Evolutionary conservation across 2,113 vertebrate genomes (phyloP), one percentile per base, ranked within the genome.

Genomic region (Pampusana beccarii): DNA sequence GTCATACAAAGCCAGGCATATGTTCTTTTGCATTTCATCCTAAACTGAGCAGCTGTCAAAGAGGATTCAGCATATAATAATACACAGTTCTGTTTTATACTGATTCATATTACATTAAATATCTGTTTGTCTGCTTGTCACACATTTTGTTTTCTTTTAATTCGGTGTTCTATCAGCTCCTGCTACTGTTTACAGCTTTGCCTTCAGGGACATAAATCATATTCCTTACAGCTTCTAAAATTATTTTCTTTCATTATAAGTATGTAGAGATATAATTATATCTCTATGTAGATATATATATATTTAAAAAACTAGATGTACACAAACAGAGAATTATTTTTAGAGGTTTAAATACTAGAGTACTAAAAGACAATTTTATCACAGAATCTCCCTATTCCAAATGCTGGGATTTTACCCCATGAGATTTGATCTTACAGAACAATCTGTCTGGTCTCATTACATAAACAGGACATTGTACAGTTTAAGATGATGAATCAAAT

Each of bases 1-100:
- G 97, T 96, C 96, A 90, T 78, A 98, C 95, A 98, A 98, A 98
- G 93, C 94, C 86, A 98, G 93, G 97, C 96, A 96, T 98, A 98
- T 95, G 97, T 97, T 97, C 92, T 94, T 95, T 95, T 96, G 78
- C 96, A 98, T 98, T 97, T 97, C 85, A 97, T 95, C 92, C 90
- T 92, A 97, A 96, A 93, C 8, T 54, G 86, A 97, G 85, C 78
- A 86, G 93, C 97, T 97, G 96, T 97, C 93, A 98, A 93, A 97
- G 97, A 88, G 34, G 69, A 96, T 83, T 93, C 93, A 88, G 86
- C 93, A 97, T 98, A 97, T 70, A 80, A 79, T 72, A 96, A 91
- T 86, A 97, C 97, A 96, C 57, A 95, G 82, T 75, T 97, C 86
- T 96, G 73, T 24, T 97, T 97, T 96, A 95, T 85, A 91, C 85